Percentiles rank a stretch among this genome's conserved stretches.
Conservation (phyloP, 2,113 vertebrate species). For the Platanista minor region DNA sequence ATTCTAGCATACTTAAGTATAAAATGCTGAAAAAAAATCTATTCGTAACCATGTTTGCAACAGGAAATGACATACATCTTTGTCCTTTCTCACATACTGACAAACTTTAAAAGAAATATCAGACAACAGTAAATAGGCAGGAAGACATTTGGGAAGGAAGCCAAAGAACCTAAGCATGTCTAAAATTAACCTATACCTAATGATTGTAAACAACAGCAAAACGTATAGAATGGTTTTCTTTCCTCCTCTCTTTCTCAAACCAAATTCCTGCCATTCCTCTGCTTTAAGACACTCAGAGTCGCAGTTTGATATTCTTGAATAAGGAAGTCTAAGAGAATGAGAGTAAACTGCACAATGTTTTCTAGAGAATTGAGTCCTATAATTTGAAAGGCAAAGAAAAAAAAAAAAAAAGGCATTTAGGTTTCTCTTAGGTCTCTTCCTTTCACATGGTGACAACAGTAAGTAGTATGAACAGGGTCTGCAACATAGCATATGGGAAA, state of each 20-base stretch:
- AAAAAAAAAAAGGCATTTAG: neutral
- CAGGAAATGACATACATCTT: neutral
- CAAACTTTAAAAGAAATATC: neutral
- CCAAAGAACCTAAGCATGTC: neutral
- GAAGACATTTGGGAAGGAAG: neutral
- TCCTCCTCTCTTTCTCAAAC: neutral
- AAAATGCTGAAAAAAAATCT: neutral
- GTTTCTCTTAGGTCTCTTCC: neutral
- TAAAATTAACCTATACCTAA: neutral
- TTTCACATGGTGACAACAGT: neutral
- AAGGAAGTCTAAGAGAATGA: neutral
- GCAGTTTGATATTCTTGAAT: neutral
- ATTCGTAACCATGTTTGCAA: neutral
- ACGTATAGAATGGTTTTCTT: neutral
- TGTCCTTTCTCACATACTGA: neutral
- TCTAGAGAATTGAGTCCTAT: neutral
- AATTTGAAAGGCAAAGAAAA: neutral
- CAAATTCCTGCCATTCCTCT: neutral
- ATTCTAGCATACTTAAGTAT: neutral
- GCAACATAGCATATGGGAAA: neutral
- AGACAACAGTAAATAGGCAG: neutral
- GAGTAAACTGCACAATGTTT: neutral
- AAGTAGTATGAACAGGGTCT: neutral
- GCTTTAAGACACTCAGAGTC: neutral
- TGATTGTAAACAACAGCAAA: neutral